A percentile compares a stretch with the other conserved stretches of the same genome.
These are phyloP conservation scores for Cydia splendana DNA, from an alignment of 1,140 invertebrate species.

Conservation along the genomic window DNA sequence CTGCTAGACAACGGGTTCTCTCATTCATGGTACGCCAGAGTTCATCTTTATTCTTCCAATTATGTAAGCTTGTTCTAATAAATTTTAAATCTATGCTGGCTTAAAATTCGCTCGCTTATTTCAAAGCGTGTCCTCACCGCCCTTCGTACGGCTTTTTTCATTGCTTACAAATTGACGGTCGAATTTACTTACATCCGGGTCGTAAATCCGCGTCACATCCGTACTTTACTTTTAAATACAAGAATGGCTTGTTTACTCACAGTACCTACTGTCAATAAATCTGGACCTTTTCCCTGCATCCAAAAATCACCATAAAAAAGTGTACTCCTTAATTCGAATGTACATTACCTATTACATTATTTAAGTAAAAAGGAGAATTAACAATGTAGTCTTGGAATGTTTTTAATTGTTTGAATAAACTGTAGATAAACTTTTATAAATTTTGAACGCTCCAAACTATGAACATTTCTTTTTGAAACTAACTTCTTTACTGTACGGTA, in stretches of 20 bases:
- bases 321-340: too few species aligned
- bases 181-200: slow-evolving; percentile 22
- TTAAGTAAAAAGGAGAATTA: neutral
- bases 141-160: neutral
- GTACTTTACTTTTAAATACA: neutral
- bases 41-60: too few species aligned
- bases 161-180: slow-evolving; percentile 29
- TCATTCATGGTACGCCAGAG: too few species aligned
- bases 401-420: neutral
- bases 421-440: neutral
- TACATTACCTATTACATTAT: too few species aligned
- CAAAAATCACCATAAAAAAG: neutral
- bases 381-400: neutral
- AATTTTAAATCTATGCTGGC: too few species aligned
- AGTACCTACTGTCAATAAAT: neutral
- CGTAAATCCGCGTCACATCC: neutral
- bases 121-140: neutral
- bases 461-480: neutral
- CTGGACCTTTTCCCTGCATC: neutral
- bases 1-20: too few species aligned
- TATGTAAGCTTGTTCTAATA: too few species aligned
- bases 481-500: neutral
- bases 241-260: neutral
- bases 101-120: neutral
- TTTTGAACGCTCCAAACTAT: neutral